Base-by-base conservation (phyloP, 2,113 vertebrate species). In the Sitta europaea region DNA sequence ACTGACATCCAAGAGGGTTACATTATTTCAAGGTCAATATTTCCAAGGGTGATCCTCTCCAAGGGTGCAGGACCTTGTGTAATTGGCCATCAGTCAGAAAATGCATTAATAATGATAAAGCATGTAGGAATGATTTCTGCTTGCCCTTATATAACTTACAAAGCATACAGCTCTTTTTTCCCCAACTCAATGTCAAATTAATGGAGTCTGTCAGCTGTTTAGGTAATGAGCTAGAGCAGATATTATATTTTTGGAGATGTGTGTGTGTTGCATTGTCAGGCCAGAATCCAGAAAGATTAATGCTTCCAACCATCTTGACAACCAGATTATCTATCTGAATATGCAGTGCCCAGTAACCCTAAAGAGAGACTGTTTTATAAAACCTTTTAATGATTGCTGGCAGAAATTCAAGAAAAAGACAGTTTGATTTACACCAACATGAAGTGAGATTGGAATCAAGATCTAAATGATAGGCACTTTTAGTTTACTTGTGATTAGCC, bases 181-280 rank as follows among this genome's bases (percentile, higher is more conserved):
- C 12, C 17, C 67, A 57, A 16, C 63, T 93, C 81, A 73, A 6
- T 24, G 6, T 80, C 81, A 86, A 73, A 71, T 84, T 73, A 92
- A 71, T 86, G 57, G 58, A 81, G 45, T 92, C 96, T 92, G 89
- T 93, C 94, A 91, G 75, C 38, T 94, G 83, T 74, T 90, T 83
- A 91, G 92, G 76, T 59, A 97, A 75, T 80, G 57, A 95, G 66
- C 85, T 92, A 58, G 63, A 90, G 68, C 53, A 86, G 83, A 90
- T 48, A 58, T 48, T 54, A 28, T 47, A 81, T 87, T 96, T 94
- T 92, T 84, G 33, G 28, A 75, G 58, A 72, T 94, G 88, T 50
- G 22, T 7, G 13, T 53, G 11, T 63, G 10, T 86, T 58, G 57
- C 22, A 51, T 42, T 77, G 50, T 48, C 75, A 91, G 22, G 68